Evolutionary conservation across 2,888 invertebrate species (phyloP).

Genomic region (Drosophila niveifrons): DNA sequence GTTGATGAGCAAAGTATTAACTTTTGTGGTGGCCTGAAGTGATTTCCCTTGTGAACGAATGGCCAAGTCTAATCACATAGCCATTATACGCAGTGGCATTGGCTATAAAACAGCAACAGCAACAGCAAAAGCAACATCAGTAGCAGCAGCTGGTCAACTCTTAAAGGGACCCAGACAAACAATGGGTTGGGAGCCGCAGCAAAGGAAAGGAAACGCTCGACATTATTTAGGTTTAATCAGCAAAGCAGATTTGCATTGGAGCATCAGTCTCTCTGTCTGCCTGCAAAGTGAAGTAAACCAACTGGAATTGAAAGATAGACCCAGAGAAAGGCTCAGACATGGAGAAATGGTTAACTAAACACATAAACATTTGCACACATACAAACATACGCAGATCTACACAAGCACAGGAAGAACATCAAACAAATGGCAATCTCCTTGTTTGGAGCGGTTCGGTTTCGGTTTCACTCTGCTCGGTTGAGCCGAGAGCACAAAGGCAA

Average conservation of each 20-base stretch:
- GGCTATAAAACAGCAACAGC: constrained; percentile 38
- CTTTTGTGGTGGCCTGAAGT: constrained; percentile 31
- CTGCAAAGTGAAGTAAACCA: constrained; percentile 71
- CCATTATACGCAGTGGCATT: constrained; percentile 51
- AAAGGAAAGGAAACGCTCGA: constrained; percentile 61
- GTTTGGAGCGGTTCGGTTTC: constrained; percentile 51
- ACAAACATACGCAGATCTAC: constrained; percentile 1
- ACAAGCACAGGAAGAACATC: constrained; percentile 50
- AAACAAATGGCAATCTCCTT: constrained; percentile 58
- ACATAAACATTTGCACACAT: constrained; percentile 17
- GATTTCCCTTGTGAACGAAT: constrained; percentile 41
- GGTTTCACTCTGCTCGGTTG: constrained; percentile 39
- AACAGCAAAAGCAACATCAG: not conserved
- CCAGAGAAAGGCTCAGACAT: constrained; percentile 48
- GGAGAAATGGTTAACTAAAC: constrained; percentile 48
- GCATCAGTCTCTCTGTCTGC: constrained; percentile 43
- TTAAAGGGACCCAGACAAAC: constrained; percentile 55
- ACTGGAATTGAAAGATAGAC: constrained; percentile 70
- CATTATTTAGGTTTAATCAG: constrained; percentile 79
- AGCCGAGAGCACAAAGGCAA: constrained; percentile 50
- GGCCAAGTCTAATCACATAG: constrained; percentile 50
- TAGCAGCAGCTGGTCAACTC: constrained; percentile 45
- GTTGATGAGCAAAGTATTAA: constrained; percentile 30
- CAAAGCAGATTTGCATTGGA: constrained; percentile 75
- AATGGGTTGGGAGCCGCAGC: constrained; percentile 47